These are phyloP conservation scores for Pristionchus exspectatus DNA, from an alignment of 2,888 invertebrate species.

Conservation along the genomic window DNA sequence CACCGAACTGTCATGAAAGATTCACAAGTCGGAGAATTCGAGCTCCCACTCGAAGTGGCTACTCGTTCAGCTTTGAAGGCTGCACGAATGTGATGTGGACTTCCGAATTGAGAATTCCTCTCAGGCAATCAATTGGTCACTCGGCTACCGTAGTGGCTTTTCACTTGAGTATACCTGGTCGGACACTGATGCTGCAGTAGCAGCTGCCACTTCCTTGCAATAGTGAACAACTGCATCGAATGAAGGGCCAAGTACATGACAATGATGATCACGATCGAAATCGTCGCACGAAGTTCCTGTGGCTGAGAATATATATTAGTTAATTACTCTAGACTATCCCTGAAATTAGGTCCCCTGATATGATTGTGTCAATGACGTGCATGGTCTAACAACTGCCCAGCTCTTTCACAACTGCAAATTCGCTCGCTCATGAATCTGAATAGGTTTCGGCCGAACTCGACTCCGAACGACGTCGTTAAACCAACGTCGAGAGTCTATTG, in stretches of 20 bases:
- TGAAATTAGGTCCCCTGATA: too few relatives aligned
- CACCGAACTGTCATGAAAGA: constrained; percentile 15
- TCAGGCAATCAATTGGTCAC: neutral
- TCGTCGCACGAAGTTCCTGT: constrained; percentile 65
- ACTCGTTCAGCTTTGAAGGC: neutral
- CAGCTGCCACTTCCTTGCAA: constrained; percentile 77
- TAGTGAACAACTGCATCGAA: constrained; percentile 72
- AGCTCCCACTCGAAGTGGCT: neutral
- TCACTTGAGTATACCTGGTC: constrained; percentile 66
- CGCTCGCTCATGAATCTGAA: neutral
- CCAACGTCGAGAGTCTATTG: neutral
- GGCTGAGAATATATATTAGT: neutral
- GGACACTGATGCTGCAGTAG: constrained; percentile 74
- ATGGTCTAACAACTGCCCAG: too few relatives aligned
- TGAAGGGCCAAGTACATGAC: constrained; percentile 77
- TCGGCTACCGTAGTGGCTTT: neutral
- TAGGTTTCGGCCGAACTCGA: neutral
- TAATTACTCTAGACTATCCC: too few relatives aligned
- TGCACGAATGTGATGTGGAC: neutral
- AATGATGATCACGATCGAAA: constrained; percentile 77
- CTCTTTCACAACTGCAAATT: too few relatives aligned
- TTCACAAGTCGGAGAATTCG: neutral
- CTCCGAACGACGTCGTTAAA: neutral
- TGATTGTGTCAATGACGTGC: too few relatives aligned
- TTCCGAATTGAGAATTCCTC: neutral